A percentile compares a stretch with the other conserved stretches of the same genome.
phyloP scores from a whole-genome alignment of 2,113 vertebrate species.

The Xiphorhynchus elegans region DNA sequence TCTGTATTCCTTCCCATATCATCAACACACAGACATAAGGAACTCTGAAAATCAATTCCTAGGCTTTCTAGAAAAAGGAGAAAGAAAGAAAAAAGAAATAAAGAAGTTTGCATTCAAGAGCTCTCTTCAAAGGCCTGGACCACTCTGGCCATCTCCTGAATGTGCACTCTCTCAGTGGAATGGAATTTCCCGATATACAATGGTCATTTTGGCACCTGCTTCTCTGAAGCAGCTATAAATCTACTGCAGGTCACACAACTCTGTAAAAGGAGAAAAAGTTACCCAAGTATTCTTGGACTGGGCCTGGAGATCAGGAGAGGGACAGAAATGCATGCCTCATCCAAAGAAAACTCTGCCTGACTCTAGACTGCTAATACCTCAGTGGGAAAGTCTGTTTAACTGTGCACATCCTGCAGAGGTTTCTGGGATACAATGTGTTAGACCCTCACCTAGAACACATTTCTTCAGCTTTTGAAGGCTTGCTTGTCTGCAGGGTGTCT shows the following conservation, averaged over 20 bases:
- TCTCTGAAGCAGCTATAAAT: constrained; percentile 41
- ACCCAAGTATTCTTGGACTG: background rate
- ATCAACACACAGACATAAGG: background rate
- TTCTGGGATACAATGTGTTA: constrained; percentile 59
- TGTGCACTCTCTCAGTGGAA: constrained; percentile 7
- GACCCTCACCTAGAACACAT: constrained; percentile 45
- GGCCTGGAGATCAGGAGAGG: background rate
- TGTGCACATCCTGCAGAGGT: constrained; percentile 21
- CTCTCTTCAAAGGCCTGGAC: constrained; percentile 20
- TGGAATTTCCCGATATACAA: constrained; percentile 24
- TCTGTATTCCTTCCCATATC: background rate
- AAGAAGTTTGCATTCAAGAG: background rate
- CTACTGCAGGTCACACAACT: background rate
- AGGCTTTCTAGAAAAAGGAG: background rate
- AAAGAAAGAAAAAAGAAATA: background rate
- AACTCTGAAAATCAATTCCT: background rate
- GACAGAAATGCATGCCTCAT: constrained; percentile 4
- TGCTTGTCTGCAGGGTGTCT: constrained; percentile 31
- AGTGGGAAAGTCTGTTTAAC: constrained; percentile 27
- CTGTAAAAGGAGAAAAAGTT: background rate
- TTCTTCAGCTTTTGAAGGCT: constrained; percentile 40
- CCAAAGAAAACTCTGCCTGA: constrained; percentile 58
- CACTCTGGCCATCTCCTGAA: constrained; percentile 6
- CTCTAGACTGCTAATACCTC: constrained; percentile 37
- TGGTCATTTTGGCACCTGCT: constrained; percentile 31